Evolutionary conservation across 2,113 vertebrate species (phyloP).

Genomic region (Strix aluco): DNA sequence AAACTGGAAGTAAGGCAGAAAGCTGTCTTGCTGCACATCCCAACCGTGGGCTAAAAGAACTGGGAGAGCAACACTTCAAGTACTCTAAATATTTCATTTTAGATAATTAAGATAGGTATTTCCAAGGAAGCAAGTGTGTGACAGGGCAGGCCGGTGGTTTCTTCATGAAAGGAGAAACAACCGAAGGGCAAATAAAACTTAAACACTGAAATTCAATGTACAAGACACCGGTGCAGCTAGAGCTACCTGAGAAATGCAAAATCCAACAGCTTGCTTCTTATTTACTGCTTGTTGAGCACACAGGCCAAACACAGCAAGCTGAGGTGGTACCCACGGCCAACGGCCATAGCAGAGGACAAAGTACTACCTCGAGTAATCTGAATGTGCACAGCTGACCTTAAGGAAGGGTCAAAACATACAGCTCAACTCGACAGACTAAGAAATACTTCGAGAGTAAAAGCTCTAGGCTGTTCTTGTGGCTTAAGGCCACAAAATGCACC

Average conservation of each 20-base stretch:
- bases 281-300: not conserved
- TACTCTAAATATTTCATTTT: not conserved
- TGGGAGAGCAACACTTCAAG: not conserved
- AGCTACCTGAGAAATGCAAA: not conserved
- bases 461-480: not conserved
- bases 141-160: no score
- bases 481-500: not conserved
- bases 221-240: not conserved
- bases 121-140: not conserved
- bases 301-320: not conserved
- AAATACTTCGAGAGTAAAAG: not conserved
- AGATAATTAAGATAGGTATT: not conserved
- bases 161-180: no score
- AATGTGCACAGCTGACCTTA: not conserved
- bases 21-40: not conserved
- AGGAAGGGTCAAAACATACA: not conserved
- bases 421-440: not conserved
- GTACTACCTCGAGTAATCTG: accelerated
- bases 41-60: not conserved
- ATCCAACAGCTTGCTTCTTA: not conserved
- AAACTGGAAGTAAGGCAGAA: not conserved
- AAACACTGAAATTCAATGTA: no score
- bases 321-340: not conserved
- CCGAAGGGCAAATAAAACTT: no score
- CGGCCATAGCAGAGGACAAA: not conserved